Evolutionary conservation across 2,797 vertebrate species (phyloP), one percentile per base, ranked within the genome.

Genomic region (Euthynnus affinis): DNA sequence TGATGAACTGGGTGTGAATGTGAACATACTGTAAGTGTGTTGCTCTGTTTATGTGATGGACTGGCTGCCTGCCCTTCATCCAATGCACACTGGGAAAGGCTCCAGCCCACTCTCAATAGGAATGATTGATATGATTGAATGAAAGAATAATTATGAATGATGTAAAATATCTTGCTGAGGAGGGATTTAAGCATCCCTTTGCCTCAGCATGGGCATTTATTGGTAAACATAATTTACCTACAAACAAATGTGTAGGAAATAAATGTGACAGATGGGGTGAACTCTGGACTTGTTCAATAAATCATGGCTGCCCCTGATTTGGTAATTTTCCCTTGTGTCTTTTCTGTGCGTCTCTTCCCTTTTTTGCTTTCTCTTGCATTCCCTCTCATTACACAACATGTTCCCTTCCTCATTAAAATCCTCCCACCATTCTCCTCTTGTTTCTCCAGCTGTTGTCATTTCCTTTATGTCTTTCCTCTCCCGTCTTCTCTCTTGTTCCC

Each of bases 221-320:
- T 72, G 62, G 70, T 76, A 88, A 85, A 87, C 71, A 86, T 75
- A 0, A 76, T 77, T 90, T 58, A 71, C 34, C 66, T 51, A 69
- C 46, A 69, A 80, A 78, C 57, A 90, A 74, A 78, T 70, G 56
- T 64, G 65, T 53, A 52, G 51, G 32, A 77, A 79, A 88, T 78
- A 70, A 87, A 83, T 77, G 76, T 77, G 76, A 87, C 82, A 86
- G 77, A 84, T 25, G 56, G 57, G 44, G 5, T 82, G 40, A 90
- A 78, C 76, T 76, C 34, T 73, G 59, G 82, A 78, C 29, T 56
- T 78, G 59, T 75, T 88, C 49, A 84, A 81, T 85, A 88, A 89
- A 84, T 76, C 44, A 87, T 59, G 80, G 22, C 64, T 78, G 59
- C 44, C 53, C 64, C 76, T 74, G 73, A 69, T 86, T 88, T 69